These are phyloP conservation scores for Nezara viridula DNA, from an alignment of 2,888 invertebrate species.

Conservation along the genomic window DNA sequence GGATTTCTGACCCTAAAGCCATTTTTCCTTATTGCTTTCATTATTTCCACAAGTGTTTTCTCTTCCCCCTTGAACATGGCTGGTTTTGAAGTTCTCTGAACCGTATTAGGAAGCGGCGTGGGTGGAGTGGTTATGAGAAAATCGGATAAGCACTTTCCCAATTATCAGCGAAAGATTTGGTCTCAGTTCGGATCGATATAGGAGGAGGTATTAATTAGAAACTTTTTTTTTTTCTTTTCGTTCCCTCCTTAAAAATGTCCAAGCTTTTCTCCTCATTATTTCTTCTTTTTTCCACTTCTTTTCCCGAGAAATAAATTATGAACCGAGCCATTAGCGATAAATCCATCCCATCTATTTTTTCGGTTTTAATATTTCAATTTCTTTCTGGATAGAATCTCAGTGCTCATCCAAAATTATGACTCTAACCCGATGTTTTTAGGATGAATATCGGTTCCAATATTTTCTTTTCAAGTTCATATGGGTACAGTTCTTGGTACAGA, in stretches of 20 bases:
- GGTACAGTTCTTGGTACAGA: too few species aligned
- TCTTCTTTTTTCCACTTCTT: neutral
- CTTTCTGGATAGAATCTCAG: neutral
- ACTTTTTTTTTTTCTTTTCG: neutral
- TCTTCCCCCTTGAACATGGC: neutral
- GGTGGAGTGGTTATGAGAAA: neutral
- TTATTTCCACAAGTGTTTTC: neutral
- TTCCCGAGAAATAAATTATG: neutral
- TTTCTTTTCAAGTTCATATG: too few species aligned
- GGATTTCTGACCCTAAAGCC: neutral
- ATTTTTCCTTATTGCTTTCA: slow-evolving; percentile 18
- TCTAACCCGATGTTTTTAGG: neutral
- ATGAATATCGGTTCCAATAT: neutral
- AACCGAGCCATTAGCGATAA: slow-evolving; percentile 7
- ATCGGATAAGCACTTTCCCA: neutral
- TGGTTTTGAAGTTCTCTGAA: slow-evolving; percentile 10
- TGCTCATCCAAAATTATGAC: neutral
- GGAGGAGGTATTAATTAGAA: slow-evolving; percentile 8
- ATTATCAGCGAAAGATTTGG: neutral
- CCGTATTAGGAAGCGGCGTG: neutral
- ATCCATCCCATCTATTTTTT: neutral
- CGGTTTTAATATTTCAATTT: slow-evolving; percentile 20
- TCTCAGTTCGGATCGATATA: neutral
- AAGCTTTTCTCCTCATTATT: neutral
- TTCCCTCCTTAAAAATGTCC: neutral